A percentile compares a stretch with the other conserved stretches of the same genome.
Evolutionary conservation across 2,797 vertebrate species (phyloP).

Genomic region (Myotis daubentonii): DNA sequence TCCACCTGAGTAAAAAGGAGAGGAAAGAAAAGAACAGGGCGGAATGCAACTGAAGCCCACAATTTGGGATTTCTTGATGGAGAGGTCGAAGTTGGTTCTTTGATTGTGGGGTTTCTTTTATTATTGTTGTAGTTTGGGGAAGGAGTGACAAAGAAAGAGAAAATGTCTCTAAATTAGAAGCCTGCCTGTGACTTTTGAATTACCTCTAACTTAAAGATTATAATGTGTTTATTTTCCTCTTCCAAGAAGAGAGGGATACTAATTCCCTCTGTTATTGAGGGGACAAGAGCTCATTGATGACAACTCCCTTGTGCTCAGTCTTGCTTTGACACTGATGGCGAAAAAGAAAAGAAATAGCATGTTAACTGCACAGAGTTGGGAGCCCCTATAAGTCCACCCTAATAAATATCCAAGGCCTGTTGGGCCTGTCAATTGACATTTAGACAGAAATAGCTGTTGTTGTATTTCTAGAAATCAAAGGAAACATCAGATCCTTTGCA

Average conservation of each 20-base stretch:
- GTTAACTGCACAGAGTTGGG: slow-evolving; percentile 48
- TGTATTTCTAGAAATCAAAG: slow-evolving; percentile 66
- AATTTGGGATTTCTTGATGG: slow-evolving; percentile 69
- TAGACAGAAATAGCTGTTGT: slow-evolving; percentile 59
- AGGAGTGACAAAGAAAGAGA: slow-evolving; percentile 69
- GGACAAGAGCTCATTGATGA: slow-evolving; percentile 56
- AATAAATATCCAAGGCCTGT: slow-evolving; percentile 50
- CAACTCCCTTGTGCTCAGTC: slow-evolving; percentile 56
- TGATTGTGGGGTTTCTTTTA: slow-evolving; percentile 74
- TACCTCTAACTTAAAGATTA: slow-evolving; percentile 70
- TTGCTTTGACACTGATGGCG: slow-evolving; percentile 41
- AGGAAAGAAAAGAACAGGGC: slow-evolving; percentile 66
- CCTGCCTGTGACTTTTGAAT: slow-evolving; percentile 69
- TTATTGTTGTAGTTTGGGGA: slow-evolving; percentile 74
- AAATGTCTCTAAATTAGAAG: slow-evolving; percentile 75
- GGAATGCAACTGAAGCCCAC: slow-evolving; percentile 74
- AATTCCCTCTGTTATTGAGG: slow-evolving; percentile 51
- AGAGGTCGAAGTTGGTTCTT: slow-evolving; percentile 61
- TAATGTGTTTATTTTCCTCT: slow-evolving; percentile 64
- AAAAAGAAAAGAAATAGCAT: slow-evolving; percentile 45
- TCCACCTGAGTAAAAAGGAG: slow-evolving; percentile 67
- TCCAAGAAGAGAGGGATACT: background rate
- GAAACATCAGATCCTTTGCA: slow-evolving; percentile 67
- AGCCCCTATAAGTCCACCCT: slow-evolving; percentile 18
- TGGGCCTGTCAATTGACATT: slow-evolving; percentile 63